Evolutionary conservation across 1,140 invertebrate genomes (phyloP), one percentile per base, ranked within the genome.

Genomic region (Zaprionus vittiger): DNA sequence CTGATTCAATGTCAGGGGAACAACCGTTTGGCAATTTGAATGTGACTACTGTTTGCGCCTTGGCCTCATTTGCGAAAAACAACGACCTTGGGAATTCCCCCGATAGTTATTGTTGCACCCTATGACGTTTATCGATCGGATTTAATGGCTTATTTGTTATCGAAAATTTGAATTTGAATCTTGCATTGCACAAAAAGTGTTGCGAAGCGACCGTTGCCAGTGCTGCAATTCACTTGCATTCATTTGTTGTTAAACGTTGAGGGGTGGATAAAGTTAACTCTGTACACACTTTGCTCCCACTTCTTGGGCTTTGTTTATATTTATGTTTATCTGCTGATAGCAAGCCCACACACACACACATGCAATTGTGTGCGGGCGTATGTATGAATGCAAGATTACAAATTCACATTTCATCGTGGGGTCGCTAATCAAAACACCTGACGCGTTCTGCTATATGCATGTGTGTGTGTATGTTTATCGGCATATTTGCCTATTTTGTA

Each of bases 391-490:
- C n/a, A 11, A 78, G 70, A 84, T 85, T 85, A 70, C 74, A 75
- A 61, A 73, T 82, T 65, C 66, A 61, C 66, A 86, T 83, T 79
- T 66, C 75, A 38, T 28, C 4, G 41, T 47, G 7, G n/a, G 37
- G 38, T 56, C 38, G 85, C 69, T 90, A 84, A 89, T 89, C 84
- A 89, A 73, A 69, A 62, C 62, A 55, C 38, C 69, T 67, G 63
- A 72, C 60, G 74, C 70, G 34, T 63, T 67, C 71, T 22, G 14
- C 6, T 69, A 4, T 22, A 47, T 60, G 22, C 55, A 38, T 47
- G 1, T 47, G 17, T 72, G 28, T 72, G 28, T 72, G 52, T 26
- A 14, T 65, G 44, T 31, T 31, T 47, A 37, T 26, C 26, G 54
- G 26, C 12, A 5, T 24, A 24, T 24, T 14, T 1, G 28, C 28